Percentiles rank a stretch among this genome's conserved stretches.
These are phyloP conservation scores for Gnathonemus echidnorhynchus DNA, from an alignment of 2,113 vertebrate genomes.

Conservation along the genomic window DNA sequence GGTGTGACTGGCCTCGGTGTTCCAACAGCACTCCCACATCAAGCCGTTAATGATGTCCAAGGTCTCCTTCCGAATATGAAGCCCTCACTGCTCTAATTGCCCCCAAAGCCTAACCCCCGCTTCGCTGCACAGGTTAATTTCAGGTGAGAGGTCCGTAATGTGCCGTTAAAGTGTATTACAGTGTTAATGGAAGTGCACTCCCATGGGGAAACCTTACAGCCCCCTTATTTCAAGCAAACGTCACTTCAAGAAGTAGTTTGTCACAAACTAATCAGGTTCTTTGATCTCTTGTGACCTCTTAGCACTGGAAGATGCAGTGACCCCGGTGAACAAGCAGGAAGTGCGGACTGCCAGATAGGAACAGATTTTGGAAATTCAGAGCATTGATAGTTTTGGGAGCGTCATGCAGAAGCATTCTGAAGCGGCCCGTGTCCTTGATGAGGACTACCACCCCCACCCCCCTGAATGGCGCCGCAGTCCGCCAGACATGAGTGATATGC, in stretches of 20 bases:
- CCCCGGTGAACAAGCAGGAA: neutral
- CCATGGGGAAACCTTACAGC: neutral
- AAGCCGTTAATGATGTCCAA: neutral
- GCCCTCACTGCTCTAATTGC: neutral
- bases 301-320: neutral
- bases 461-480: neutral
- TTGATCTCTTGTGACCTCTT: neutral
- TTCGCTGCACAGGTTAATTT: too few relatives aligned
- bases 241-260: neutral
- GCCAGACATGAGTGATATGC: neutral
- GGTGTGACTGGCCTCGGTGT: neutral
- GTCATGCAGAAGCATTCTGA: neutral
- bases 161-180: neutral
- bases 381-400: neutral
- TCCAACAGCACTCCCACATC: neutral
- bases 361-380: neutral
- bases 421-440: neutral
- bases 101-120: neutral
- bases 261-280: neutral
- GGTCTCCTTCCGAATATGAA: neutral
- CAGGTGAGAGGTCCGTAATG: neutral
- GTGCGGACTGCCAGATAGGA: neutral
- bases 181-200: neutral
- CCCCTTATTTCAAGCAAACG: neutral
- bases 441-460: neutral